Percentiles rank a stretch among this genome's conserved stretches.
Conservation (phyloP, 2,797 vertebrate genomes). For the Gastrophryne carolinensis region DNA sequence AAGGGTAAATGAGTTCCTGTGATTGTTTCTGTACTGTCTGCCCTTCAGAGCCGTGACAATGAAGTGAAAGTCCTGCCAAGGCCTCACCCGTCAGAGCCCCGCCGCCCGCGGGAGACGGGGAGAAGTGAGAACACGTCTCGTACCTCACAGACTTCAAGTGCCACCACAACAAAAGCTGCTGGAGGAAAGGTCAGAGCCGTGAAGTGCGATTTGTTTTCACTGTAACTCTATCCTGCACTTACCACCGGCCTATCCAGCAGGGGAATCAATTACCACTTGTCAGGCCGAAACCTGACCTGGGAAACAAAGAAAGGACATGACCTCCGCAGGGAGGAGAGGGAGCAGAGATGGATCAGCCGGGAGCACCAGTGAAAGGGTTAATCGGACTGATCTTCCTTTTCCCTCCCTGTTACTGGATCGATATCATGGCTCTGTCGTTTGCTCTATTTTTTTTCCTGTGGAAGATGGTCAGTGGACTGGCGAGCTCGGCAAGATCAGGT, state of each 20-base stretch:
- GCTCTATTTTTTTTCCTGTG: constrained; percentile 54
- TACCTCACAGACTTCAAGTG: constrained; percentile 45
- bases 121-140: constrained; percentile 6
- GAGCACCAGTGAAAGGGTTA: constrained; percentile 59
- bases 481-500: constrained; percentile 57
- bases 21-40: neutral
- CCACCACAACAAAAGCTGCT: constrained; percentile 75
- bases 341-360: constrained; percentile 55
- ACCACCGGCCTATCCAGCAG: constrained; percentile 86
- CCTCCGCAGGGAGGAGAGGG: constrained; percentile 64
- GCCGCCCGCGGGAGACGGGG: constrained; percentile 7
- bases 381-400: constrained; percentile 39
- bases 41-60: neutral
- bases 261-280: constrained; percentile 98
- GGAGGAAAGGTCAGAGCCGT: constrained; percentile 75
- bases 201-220: constrained; percentile 98
- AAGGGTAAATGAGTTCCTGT: neutral
- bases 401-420: constrained; percentile 31
- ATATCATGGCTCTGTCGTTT: constrained; percentile 22
- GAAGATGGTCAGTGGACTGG: constrained; percentile 51
- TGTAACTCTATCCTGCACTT: constrained; percentile 96
- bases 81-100: neutral
- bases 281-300: constrained; percentile 86
- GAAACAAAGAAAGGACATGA: constrained; percentile 88
- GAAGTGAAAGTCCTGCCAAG: neutral